Evolutionary conservation across 2,888 invertebrate genomes (phyloP).

Genomic region (Odontocolon sp.): DNA sequence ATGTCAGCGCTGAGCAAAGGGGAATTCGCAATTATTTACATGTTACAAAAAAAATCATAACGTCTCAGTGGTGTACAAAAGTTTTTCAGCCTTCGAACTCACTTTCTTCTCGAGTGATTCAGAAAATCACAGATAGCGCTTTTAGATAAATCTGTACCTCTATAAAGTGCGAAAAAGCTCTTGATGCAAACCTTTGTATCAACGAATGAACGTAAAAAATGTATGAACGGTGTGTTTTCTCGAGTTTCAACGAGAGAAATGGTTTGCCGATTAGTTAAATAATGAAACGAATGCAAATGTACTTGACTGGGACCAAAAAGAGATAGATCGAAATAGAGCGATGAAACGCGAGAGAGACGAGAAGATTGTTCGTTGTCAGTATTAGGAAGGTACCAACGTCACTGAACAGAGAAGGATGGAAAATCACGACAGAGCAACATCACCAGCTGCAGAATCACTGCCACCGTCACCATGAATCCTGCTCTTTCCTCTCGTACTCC

Average conservation of each 20-base stretch:
- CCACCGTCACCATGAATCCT: conserved; percentile 17
- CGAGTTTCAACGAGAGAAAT: conserved; percentile 65
- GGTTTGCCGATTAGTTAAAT: conserved; percentile 72
- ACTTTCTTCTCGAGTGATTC: neutral
- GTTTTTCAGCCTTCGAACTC: neutral
- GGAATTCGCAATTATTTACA: conserved; percentile 17
- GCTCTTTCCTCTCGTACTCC: too few species aligned
- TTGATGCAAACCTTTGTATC: too few species aligned
- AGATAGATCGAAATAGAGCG: conserved; percentile 57
- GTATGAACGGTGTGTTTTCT: conserved; percentile 50
- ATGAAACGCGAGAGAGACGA: conserved; percentile 7
- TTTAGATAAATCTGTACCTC: too few species aligned
- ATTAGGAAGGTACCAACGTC: neutral
- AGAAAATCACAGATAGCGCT: too few species aligned
- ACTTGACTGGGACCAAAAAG: conserved; percentile 63
- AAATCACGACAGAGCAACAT: conserved; percentile 35
- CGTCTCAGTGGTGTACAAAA: neutral
- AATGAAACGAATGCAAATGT: conserved; percentile 75
- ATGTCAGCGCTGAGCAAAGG: neutral
- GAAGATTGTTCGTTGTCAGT: conserved; percentile 16
- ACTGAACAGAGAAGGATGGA: conserved; percentile 6
- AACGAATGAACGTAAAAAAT: too few species aligned
- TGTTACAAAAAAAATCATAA: neutral
- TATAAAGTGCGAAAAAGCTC: too few species aligned
- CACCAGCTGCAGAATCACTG: conserved; percentile 30